These are phyloP conservation scores for Drosophila subpulchrella DNA, from an alignment of 1,140 invertebrate genomes.

Conservation along the genomic window DNA sequence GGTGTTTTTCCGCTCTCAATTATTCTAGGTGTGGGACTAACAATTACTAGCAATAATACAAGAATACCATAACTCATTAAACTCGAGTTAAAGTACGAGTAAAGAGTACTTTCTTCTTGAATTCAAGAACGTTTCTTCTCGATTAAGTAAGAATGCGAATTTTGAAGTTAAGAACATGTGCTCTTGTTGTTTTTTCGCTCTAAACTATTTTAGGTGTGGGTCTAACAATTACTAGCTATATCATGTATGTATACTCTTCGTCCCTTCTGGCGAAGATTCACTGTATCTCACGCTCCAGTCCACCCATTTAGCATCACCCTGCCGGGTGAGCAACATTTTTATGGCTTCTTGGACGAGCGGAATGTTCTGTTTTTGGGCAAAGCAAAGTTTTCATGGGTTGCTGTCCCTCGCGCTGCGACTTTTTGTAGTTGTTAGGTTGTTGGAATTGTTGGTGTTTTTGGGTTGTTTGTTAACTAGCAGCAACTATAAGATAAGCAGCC, in stretches of 20 bases:
- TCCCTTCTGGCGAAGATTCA: background rate
- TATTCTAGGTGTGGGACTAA: too few species aligned
- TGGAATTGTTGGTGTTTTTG: slow-evolving; percentile 32
- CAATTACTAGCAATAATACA: too few species aligned
- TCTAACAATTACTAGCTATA: background rate
- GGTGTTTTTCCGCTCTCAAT: too few species aligned
- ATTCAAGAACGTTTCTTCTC: too few species aligned
- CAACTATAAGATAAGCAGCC: slow-evolving; percentile 69
- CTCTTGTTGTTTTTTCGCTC: background rate
- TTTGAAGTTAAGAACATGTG: background rate
- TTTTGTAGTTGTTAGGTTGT: slow-evolving; percentile 31
- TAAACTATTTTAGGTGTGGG: background rate
- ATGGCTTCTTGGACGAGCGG: slow-evolving; percentile 58
- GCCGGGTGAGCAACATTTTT: slow-evolving; percentile 71
- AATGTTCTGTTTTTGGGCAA: slow-evolving; percentile 44
- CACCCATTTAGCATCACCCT: background rate
- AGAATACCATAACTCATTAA: too few species aligned
- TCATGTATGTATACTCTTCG: background rate
- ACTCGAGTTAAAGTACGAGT: too few species aligned
- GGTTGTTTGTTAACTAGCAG: slow-evolving; percentile 62
- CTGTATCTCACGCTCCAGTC: slow-evolving; percentile 12
- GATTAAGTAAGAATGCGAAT: too few species aligned
- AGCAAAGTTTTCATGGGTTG: slow-evolving; percentile 64
- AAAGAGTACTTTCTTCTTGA: too few species aligned
- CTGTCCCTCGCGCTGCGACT: slow-evolving; percentile 50